These are phyloP conservation scores for Peromyscus aztecus DNA, from an alignment of 2,797 vertebrate genomes.

Conservation along the genomic window DNA sequence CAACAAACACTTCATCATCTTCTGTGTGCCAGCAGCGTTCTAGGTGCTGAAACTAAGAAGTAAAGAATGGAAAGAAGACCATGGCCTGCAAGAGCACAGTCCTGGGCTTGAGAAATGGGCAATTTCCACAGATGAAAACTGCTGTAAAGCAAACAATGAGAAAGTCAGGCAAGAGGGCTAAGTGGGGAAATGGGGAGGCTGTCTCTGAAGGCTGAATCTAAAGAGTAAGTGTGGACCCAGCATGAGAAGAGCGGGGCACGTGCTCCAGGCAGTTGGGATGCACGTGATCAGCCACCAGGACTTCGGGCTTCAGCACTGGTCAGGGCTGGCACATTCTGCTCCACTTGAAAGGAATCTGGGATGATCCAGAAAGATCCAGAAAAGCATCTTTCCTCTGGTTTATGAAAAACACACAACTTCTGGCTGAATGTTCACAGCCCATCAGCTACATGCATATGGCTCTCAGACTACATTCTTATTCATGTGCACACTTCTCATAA, in stretches of 20 bases:
- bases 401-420: not conserved
- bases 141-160: not conserved
- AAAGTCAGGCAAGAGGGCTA: not conserved
- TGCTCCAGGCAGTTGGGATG: not conserved
- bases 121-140: not conserved
- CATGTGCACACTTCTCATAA: not conserved
- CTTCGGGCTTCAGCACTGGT: not conserved
- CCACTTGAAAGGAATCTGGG: not conserved
- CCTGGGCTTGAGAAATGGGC: not conserved
- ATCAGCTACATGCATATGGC: not conserved
- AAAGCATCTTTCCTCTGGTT: not conserved
- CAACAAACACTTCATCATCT: not conserved
- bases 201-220: not conserved
- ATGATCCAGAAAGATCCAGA: not conserved
- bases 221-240: not conserved
- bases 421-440: not conserved
- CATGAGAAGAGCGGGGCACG: not conserved
- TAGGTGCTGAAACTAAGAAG: not conserved
- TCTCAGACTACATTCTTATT: not conserved
- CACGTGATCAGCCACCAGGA: not conserved
- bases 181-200: not conserved
- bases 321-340: not conserved
- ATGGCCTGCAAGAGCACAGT: not conserved
- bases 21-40: not conserved
- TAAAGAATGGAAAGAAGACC: conserved; percentile 11